Percentiles rank a stretch among this genome's conserved stretches.
These are phyloP conservation scores for Alaudala cheleensis DNA, from an alignment of 2,113 vertebrate genomes.

Conservation along the genomic window DNA sequence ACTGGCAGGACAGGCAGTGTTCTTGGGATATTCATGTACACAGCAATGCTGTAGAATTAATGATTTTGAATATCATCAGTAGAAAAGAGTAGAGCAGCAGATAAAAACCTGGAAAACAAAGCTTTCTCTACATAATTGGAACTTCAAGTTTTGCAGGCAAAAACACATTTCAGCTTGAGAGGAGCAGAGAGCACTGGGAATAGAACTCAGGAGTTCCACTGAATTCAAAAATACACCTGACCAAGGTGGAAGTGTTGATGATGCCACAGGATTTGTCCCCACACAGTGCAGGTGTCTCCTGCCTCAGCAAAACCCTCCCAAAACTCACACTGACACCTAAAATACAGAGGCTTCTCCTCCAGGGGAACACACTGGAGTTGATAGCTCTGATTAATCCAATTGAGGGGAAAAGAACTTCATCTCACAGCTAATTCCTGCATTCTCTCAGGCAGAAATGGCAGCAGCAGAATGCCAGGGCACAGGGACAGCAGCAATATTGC, in stretches of 20 bases:
- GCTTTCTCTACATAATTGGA: neutral
- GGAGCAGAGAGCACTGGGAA: neutral
- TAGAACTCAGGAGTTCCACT: neutral
- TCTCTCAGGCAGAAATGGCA: neutral
- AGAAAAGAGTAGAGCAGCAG: neutral
- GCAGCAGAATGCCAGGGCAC: neutral
- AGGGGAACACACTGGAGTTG: neutral
- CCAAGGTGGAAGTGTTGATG: accelerated
- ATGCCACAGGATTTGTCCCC: neutral
- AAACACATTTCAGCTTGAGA: neutral
- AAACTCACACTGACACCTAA: neutral
- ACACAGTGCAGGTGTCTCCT: neutral
- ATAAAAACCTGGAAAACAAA: neutral
- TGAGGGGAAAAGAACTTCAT: neutral
- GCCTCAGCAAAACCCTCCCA: neutral
- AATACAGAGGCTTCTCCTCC: neutral
- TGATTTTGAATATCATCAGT: neutral
- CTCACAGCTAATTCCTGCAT: neutral
- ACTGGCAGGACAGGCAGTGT: neutral
- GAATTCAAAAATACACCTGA: neutral
- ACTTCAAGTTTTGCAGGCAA: neutral
- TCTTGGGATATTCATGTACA: neutral
- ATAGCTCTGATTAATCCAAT: neutral
- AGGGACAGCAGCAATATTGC: neutral
- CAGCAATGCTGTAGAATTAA: neutral